These are phyloP conservation scores for Syngnathus typhle DNA, from an alignment of 2,113 vertebrate genomes.

Conservation along the genomic window DNA sequence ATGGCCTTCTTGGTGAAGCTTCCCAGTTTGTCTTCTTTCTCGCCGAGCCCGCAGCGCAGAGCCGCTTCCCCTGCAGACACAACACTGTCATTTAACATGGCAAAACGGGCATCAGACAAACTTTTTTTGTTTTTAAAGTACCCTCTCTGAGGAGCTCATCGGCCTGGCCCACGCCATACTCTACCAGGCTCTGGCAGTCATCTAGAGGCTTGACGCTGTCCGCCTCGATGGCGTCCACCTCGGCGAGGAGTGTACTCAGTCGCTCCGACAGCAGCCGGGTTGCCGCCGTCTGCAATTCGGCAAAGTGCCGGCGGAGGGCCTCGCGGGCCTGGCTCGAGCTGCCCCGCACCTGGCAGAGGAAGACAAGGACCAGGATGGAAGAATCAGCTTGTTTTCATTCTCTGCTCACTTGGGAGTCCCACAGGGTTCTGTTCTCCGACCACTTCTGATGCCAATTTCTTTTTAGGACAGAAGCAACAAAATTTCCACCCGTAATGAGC, in stretches of 20 bases:
- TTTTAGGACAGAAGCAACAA: background rate
- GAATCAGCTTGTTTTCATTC: background rate
- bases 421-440: background rate
- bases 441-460: background rate
- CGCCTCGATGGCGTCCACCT: constrained; percentile 59
- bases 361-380: background rate
- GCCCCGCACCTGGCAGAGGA: constrained; percentile 43
- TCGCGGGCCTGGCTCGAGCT: constrained; percentile 63
- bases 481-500: no score
- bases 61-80: constrained; percentile 80
- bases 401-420: background rate
- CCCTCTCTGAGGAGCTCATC: constrained; percentile 64
- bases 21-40: constrained; percentile 84
- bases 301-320: constrained; percentile 55
- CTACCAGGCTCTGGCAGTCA: constrained; percentile 63
- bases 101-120: background rate
- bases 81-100: background rate
- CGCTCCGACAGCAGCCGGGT: constrained; percentile 52
- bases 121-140: background rate
- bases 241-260: constrained; percentile 38
- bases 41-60: constrained; percentile 77
- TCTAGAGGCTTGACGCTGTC: constrained; percentile 58
- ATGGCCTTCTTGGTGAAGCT: constrained; percentile 93
- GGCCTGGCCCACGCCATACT: constrained; percentile 62
- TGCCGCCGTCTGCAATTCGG: constrained; percentile 46